Evolutionary conservation across 1,140 invertebrate genomes (phyloP), one percentile per base, ranked within the genome.

Genomic region (Pseudomyrmex dendroicus): DNA sequence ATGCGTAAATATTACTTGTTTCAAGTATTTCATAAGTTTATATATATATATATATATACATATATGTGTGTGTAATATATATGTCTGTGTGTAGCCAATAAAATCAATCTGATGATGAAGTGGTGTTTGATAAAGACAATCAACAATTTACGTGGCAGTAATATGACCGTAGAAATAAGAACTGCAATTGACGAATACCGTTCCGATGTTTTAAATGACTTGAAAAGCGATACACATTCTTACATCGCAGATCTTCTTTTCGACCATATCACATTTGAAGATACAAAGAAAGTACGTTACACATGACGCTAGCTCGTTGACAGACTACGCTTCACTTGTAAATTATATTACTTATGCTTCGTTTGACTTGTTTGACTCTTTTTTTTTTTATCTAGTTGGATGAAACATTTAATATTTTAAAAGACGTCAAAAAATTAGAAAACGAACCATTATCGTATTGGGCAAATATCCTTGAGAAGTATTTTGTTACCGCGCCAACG

Each of bases 181-280:
- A 96, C 95, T 67, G 95, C 98, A 2, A 95, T 98, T 52, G 95
- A 96, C 78, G 96, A 96, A 83, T 95, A 96, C 77, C 96, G 97
- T 70, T 93, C 97, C 8, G 96, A 98, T 90, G 95, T 95, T 90
- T 94, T 97, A 62, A 96, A 96, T 84, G 95, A 95, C 85, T 92
- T 97, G 4, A 98, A 98, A 94, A 97, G 96, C 25, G 95, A 95
- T 83, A 97, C 98, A 1, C 97, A 98, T 90, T 95, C 97, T 77
- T 94, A 96, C 8, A 93, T 98, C 52, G 96, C 97, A 2, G 96
- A 96, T 90, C 95, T 96, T 86, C 95, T 97, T 46, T 97, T 98
- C 90, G 96, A 96, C 0, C 97, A 98, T 92, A 96, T 97, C 86
- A 94, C 98, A 17, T 98, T 98, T 93, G 97, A 97, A 9, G 95